Evolutionary conservation across 1,140 invertebrate genomes (phyloP).

Genomic region (Drosophila carrolli): DNA sequence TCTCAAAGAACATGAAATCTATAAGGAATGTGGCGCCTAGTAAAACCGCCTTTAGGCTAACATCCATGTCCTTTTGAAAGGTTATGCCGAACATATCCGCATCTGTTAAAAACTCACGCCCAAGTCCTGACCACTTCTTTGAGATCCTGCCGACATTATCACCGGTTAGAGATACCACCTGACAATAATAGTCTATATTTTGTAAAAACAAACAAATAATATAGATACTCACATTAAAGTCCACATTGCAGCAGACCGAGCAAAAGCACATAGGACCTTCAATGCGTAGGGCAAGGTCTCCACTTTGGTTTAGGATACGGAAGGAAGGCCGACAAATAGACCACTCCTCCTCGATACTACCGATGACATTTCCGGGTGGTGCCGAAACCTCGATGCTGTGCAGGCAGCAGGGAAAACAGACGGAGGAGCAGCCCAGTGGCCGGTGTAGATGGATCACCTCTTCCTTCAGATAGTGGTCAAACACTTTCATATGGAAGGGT

Average conservation of each 20-base stretch:
- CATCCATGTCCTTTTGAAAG: slow-evolving; percentile 92
- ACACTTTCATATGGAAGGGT: slow-evolving; percentile 94
- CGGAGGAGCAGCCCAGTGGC: slow-evolving; percentile 91
- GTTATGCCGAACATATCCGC: slow-evolving; percentile 91
- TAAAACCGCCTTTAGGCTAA: slow-evolving; percentile 92
- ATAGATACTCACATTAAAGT: slow-evolving; percentile 86
- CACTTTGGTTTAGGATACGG: slow-evolving; percentile 90
- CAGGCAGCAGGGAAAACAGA: slow-evolving; percentile 93
- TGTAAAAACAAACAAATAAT: not conserved
- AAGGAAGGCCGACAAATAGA: slow-evolving; percentile 91
- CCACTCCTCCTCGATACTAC: slow-evolving; percentile 94
- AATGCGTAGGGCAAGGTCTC: slow-evolving; percentile 91
- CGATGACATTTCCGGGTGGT: slow-evolving; percentile 90
- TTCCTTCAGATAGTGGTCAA: slow-evolving; percentile 91
- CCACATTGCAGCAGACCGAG: slow-evolving; percentile 92
- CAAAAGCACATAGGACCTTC: slow-evolving; percentile 93
- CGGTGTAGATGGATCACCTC: slow-evolving; percentile 89
- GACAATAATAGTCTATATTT: not conserved
- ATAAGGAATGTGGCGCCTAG: slow-evolving; percentile 90
- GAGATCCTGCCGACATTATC: slow-evolving; percentile 90
- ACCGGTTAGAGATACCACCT: slow-evolving; percentile 88
- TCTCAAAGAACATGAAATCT: slow-evolving; percentile 92
- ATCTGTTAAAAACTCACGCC: slow-evolving; percentile 90
- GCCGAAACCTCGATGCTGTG: slow-evolving; percentile 92
- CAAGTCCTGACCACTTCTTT: slow-evolving; percentile 91